A percentile compares a stretch with the other conserved stretches of the same genome.
Conservation (phyloP, 2,888 invertebrate genomes). For the Gortyna flavago region DNA sequence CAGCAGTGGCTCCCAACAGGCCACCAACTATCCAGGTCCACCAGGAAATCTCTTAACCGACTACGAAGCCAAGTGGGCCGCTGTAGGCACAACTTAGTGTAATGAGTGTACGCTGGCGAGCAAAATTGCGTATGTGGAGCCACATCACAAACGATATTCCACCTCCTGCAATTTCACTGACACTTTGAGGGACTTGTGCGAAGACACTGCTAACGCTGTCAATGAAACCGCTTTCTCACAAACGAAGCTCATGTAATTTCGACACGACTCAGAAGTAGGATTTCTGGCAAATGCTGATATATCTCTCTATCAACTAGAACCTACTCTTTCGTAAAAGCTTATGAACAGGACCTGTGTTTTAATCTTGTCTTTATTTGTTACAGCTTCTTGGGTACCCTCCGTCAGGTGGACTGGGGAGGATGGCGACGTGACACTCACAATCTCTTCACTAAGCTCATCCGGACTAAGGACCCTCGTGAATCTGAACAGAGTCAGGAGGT, state of each 20-base stretch:
- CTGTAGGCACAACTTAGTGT: background rate
- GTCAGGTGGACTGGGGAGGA: conserved; percentile 89
- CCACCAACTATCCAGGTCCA: background rate
- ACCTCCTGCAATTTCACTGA: background rate
- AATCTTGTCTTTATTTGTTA: conserved; percentile 38
- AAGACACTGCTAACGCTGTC: background rate
- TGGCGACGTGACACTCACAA: conserved; percentile 92
- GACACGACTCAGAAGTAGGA: background rate
- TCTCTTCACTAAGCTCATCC: conserved; percentile 95
- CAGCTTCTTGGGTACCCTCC: conserved; percentile 73
- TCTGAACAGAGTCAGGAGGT: conserved; percentile 90
- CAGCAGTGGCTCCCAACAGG: too few relatives aligned
- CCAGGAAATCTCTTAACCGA: background rate
- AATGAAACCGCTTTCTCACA: background rate
- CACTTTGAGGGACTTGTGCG: background rate
- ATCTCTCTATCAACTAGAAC: background rate
- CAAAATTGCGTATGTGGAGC: background rate
- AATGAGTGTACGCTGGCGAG: background rate
- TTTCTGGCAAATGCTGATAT: too few relatives aligned
- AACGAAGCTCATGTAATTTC: background rate
- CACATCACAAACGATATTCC: background rate
- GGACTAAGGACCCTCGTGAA: conserved; percentile 94
- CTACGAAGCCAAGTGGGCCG: background rate
- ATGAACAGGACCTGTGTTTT: background rate
- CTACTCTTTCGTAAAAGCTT: background rate